Base-by-base conservation (phyloP, 2,113 vertebrate genomes). In the Heliornis fulica region DNA sequence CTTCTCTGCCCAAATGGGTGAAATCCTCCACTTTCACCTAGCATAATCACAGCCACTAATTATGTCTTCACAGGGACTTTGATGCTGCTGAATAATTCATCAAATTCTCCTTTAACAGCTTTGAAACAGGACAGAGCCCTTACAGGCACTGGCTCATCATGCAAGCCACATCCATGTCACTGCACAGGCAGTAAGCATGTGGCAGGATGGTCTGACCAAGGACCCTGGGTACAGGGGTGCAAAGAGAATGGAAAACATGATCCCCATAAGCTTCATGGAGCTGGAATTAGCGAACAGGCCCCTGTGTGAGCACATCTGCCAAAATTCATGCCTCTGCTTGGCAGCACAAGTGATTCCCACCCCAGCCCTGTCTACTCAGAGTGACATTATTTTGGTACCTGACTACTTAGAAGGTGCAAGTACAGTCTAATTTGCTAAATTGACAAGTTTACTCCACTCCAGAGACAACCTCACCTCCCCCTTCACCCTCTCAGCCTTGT, bases 131-230 rank as follows among this genome's bases (percentile, higher is more conserved):
- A 15, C 78, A 1, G 1, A 51, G 51, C 25, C 50, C 60, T 13
- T 3, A 1, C 32, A 65, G 36, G 0, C 14, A 9, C 10, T 0
- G 7, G 28, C 2, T 9, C 13, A 1, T 29, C 10, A 0, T 0
- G 3, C 23, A 13, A 46, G 54, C 11, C 72, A 11, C 21, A 0
- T 6, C 0, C 0, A 32, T 15, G 51, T 13, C 64, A 51, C 20
- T 3, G 0, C 0, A 0, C 41, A 28, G 54, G 43, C 22, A 15
- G 20, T 2, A 8, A 75, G 25, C 0, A 1, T 4, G 54, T 13
- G 60, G 60, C 57, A 57, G 75, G 34, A 38, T 1, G 23, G 15
- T 4, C 31, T 31, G 72, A 5, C 0, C 38, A 8, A 80, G 90
- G 50, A 41, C 5, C 1, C 5, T 1, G 0, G 3, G 17, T 34